Percentiles rank a stretch among this genome's conserved stretches.
phyloP scores from a whole-genome alignment of 1,140 invertebrate genomes.

The Coptotermes formosanus region DNA sequence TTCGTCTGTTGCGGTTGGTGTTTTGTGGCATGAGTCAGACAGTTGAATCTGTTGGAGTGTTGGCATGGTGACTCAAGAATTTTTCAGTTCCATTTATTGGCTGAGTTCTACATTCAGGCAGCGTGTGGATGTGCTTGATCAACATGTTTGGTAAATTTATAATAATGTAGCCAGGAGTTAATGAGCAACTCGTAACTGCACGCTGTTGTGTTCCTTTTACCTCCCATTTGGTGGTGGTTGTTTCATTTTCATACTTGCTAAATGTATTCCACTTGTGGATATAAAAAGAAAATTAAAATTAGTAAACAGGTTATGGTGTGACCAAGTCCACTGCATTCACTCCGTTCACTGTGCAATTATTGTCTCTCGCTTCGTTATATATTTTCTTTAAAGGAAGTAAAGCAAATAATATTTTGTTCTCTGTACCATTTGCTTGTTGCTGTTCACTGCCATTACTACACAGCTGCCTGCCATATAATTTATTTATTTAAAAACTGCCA shows the following conservation, averaged over 20 bases:
- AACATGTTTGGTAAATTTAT: neutral
- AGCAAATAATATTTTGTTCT: conserved; percentile 11
- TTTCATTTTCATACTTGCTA: neutral
- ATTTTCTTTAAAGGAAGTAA: neutral
- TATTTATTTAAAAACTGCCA: neutral
- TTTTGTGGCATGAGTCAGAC: conserved; percentile 26
- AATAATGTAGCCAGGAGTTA: conserved; percentile 2
- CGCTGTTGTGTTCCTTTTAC: neutral
- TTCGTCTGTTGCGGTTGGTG: neutral
- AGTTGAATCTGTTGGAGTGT: neutral
- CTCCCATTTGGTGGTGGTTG: neutral
- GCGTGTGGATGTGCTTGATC: conserved; percentile 12
- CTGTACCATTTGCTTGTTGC: conserved; percentile 21
- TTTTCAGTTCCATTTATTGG: neutral
- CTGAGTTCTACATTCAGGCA: neutral
- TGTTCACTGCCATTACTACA: conserved; percentile 26
- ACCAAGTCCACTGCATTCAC: neutral
- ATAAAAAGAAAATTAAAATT: neutral
- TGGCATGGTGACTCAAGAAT: conserved; percentile 15
- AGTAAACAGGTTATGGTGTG: neutral
- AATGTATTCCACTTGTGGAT: neutral
- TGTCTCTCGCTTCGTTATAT: neutral
- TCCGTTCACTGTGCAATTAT: neutral
- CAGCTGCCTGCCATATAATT: conserved; percentile 14
- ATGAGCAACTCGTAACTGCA: neutral